Evolutionary conservation across 2,797 vertebrate species (phyloP).

Genomic region (Myotis myotis): DNA sequence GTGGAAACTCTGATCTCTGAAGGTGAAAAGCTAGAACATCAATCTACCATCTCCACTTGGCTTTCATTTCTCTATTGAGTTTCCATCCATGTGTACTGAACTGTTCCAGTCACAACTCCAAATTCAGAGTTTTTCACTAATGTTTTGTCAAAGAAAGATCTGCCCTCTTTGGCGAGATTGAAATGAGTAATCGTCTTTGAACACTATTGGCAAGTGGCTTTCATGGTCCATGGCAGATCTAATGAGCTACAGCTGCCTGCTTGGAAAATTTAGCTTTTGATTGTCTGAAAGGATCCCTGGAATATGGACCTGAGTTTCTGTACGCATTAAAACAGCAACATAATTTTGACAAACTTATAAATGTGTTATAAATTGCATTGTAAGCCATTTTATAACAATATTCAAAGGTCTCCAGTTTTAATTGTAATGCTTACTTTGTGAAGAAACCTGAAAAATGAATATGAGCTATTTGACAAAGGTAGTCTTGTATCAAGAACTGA

Average conservation of each 20-base stretch:
- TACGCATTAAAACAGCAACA: slow-evolving; percentile 20
- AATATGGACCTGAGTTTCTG: slow-evolving; percentile 59
- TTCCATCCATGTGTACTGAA: slow-evolving; percentile 13
- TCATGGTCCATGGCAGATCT: slow-evolving; percentile 72
- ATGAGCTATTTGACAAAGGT: slow-evolving; percentile 35
- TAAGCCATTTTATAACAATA: slow-evolving; percentile 20
- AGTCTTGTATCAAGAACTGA: slow-evolving; percentile 47
- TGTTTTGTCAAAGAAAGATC: slow-evolving; percentile 63
- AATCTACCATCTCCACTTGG: neutral
- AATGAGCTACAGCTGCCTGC: slow-evolving; percentile 78
- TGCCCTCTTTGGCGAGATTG: slow-evolving; percentile 72
- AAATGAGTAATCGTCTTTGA: slow-evolving; percentile 68
- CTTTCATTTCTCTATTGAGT: neutral
- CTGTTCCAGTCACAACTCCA: slow-evolving; percentile 43
- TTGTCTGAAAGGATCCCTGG: slow-evolving; percentile 68
- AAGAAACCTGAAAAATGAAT: slow-evolving; percentile 29
- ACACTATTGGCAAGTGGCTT: slow-evolving; percentile 80
- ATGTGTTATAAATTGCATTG: slow-evolving; percentile 15
- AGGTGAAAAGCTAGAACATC: slow-evolving; percentile 42
- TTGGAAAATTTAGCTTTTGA: slow-evolving; percentile 78
- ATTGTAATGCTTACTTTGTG: slow-evolving; percentile 30
- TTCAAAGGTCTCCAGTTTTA: slow-evolving; percentile 35
- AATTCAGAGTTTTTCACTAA: slow-evolving; percentile 49
- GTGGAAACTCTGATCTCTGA: slow-evolving; percentile 38
- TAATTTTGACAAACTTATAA: slow-evolving; percentile 52